A percentile compares a stretch with the other conserved stretches of the same genome.
Evolutionary conservation across 2,113 vertebrate species (phyloP).

Genomic region (Xiphophorus couchianus): DNA sequence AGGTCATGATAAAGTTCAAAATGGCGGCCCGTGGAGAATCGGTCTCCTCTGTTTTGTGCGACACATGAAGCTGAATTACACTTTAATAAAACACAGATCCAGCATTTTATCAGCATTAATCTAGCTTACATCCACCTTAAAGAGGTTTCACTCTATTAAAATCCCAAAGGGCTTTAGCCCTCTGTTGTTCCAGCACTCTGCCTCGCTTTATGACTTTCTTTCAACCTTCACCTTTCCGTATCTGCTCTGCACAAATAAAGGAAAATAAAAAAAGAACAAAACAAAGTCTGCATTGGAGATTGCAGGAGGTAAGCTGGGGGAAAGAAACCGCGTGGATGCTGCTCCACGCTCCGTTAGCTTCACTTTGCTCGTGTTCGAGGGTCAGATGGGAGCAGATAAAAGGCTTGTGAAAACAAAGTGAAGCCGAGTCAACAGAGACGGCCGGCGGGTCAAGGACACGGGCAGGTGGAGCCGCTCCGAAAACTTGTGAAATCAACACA

Average conservation of each 20-base stretch:
- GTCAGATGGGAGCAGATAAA: conserved; percentile 19
- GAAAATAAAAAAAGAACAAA: background rate
- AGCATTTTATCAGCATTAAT: background rate
- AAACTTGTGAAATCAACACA: background rate
- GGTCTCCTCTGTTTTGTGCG: background rate
- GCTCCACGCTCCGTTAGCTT: conserved; percentile 28
- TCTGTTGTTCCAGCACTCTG: conserved; percentile 9
- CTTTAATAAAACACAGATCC: background rate
- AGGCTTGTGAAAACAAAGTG: conserved; percentile 18
- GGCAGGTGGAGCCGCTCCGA: background rate
- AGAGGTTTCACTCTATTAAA: background rate
- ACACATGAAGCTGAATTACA: background rate
- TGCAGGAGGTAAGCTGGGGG: conserved; percentile 31
- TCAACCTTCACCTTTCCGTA: conserved; percentile 15
- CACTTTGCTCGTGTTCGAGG: conserved; percentile 3
- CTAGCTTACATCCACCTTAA: background rate
- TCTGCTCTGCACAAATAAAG: conserved; percentile 4
- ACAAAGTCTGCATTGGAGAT: conserved; percentile 33
- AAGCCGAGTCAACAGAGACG: conserved; percentile 9
- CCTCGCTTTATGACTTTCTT: background rate
- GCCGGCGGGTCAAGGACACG: conserved; percentile 6
- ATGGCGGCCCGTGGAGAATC: background rate
- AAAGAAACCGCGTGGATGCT: conserved; percentile 12
- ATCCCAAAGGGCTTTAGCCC: background rate
- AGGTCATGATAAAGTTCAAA: background rate